phyloP scores from a whole-genome alignment of 2,113 vertebrate genomes.

The Heteronetta atricapilla region DNA sequence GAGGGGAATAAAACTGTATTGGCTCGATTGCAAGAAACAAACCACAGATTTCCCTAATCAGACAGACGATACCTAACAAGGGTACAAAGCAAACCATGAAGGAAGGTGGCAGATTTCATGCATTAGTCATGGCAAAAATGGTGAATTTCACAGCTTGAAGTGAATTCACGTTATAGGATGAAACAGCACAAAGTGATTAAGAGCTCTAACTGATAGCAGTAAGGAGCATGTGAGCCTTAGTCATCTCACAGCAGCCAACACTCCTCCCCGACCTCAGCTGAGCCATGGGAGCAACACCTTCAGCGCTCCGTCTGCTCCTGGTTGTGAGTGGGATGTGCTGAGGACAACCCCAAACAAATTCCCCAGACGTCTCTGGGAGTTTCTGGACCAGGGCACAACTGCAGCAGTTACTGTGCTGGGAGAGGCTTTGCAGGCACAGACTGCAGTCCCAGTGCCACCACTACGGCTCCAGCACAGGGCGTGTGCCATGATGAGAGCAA shows the following conservation, averaged over 20 bases:
- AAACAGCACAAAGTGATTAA: slow-evolving; percentile 62
- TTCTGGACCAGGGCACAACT: neutral
- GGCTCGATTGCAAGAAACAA: slow-evolving; percentile 1
- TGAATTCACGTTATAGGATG: slow-evolving; percentile 33
- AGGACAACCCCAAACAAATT: neutral
- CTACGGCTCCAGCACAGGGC: neutral
- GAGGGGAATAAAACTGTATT: neutral
- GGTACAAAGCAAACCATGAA: neutral
- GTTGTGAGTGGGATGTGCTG: neutral
- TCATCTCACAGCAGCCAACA: slow-evolving; percentile 18
- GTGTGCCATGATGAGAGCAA: fast-evolving
- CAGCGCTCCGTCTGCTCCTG: neutral
- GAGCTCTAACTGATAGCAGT: slow-evolving; percentile 46
- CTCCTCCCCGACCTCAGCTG: neutral
- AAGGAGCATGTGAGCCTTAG: slow-evolving; percentile 58
- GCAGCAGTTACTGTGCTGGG: fast-evolving
- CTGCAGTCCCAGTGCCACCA: fast-evolving
- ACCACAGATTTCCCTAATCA: neutral
- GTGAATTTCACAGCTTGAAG: slow-evolving; percentile 67
- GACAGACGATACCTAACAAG: slow-evolving; percentile 36
- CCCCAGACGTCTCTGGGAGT: neutral
- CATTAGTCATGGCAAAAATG: slow-evolving; percentile 59
- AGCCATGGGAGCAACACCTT: neutral
- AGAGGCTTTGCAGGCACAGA: neutral
- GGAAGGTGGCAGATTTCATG: slow-evolving; percentile 62